These are phyloP conservation scores for Troglohyphantes excavatus DNA, from an alignment of 2,888 invertebrate species.

Conservation along the genomic window DNA sequence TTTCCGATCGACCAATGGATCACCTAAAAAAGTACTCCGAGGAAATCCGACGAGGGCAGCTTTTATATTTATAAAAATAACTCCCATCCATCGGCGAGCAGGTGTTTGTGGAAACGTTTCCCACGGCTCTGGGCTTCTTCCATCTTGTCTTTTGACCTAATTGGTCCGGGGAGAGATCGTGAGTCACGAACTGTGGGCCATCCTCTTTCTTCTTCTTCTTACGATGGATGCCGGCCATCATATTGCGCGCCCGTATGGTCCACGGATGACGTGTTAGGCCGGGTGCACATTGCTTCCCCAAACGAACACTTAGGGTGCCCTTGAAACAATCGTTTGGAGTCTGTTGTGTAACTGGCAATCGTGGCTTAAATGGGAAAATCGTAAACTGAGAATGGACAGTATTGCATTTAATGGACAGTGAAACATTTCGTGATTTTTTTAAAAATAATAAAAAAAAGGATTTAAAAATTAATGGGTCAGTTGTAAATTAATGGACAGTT, in stretches of 20 bases:
- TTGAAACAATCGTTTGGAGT: neutral
- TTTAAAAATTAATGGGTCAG: no score
- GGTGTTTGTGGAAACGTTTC: conserved; percentile 56
- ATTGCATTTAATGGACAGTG: no score
- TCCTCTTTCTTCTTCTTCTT: conserved; percentile 23
- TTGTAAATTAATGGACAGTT: no score
- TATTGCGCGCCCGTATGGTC: conserved; percentile 47
- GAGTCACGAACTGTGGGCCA: conserved; percentile 51
- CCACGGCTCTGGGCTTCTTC: conserved; percentile 63
- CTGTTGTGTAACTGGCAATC: no score
- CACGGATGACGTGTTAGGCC: neutral
- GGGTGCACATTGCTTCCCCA: neutral
- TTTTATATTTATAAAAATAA: conserved; percentile 36
- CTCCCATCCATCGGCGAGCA: conserved; percentile 35
- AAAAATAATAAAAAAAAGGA: no score
- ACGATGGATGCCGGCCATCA: conserved; percentile 6
- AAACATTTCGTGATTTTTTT: no score
- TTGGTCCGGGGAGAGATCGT: conserved; percentile 48
- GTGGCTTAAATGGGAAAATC: no score
- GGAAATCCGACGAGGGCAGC: conserved; percentile 31
- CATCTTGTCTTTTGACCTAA: conserved; percentile 66
- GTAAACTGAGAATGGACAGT: no score
- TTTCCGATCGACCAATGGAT: no score
- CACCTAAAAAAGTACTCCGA: neutral
- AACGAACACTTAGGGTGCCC: neutral